phyloP scores from a whole-genome alignment of 2,888 invertebrate genomes.

The Nymphalis c-album region DNA sequence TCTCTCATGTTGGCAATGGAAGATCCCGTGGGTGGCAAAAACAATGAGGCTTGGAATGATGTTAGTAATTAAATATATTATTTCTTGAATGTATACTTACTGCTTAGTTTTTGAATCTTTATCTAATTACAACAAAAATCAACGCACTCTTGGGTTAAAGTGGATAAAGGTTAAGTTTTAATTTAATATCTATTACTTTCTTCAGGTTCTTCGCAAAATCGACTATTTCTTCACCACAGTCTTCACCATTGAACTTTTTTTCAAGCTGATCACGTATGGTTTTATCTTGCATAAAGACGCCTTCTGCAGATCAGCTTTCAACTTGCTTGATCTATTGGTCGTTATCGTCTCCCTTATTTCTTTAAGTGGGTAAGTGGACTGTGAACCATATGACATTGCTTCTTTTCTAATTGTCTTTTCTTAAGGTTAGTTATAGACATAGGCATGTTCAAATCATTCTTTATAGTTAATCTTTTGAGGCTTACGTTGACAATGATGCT shows the following conservation, averaged over 20 bases:
- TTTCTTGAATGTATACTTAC: not conserved
- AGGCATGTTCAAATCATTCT: too few species aligned
- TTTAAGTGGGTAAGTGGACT: conserved; percentile 84
- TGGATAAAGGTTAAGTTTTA: not conserved
- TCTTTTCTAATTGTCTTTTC: too few species aligned
- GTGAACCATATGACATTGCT: too few species aligned
- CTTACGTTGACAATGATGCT: too few species aligned
- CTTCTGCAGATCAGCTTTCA: conserved; percentile 99
- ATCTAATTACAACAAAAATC: too few species aligned
- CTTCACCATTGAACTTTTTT: conserved; percentile 95
- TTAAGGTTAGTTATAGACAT: too few species aligned
- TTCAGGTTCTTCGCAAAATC: conserved; percentile 93
- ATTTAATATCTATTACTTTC: conserved; percentile 2
- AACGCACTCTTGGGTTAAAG: too few species aligned
- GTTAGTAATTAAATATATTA: conserved; percentile 44
- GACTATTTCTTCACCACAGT: conserved; percentile 99
- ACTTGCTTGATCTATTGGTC: conserved; percentile 97
- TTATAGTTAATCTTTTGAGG: too few species aligned
- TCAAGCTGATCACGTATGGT: conserved; percentile 98
- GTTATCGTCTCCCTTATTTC: conserved; percentile 98
- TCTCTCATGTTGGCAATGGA: conserved; percentile 99
- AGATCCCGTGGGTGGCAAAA: conserved; percentile 87
- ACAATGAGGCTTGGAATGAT: conserved; percentile 54
- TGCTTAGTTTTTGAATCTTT: not conserved
- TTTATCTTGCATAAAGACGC: conserved; percentile 98